A percentile compares a stretch with the other conserved stretches of the same genome.
phyloP scores from a whole-genome alignment of 2,888 invertebrate species.

The Platycheirus albimanus region DNA sequence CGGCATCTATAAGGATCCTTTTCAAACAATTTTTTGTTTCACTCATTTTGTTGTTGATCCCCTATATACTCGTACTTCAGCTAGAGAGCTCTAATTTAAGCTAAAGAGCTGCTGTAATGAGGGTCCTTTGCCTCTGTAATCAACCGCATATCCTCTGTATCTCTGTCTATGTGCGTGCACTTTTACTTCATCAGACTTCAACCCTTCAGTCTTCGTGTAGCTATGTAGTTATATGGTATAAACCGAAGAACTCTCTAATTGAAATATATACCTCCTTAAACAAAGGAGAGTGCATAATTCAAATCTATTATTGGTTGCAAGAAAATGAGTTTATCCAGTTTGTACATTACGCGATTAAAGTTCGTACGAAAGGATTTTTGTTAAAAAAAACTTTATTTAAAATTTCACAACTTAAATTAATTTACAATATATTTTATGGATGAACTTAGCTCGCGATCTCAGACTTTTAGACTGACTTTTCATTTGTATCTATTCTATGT shows the following conservation, averaged over 20 bases:
- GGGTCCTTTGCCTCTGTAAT: constrained; percentile 50
- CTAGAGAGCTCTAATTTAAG: constrained; percentile 66
- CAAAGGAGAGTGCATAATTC: constrained; percentile 71
- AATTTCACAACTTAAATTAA: too few species aligned
- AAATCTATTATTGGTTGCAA: constrained; percentile 66
- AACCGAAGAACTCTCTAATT: constrained; percentile 53
- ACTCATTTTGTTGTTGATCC: constrained; percentile 1
- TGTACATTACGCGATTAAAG: too few species aligned
- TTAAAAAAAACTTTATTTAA: too few species aligned
- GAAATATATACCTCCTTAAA: constrained; percentile 63
- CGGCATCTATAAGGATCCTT: constrained; percentile 62
- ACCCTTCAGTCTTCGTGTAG: too few species aligned
- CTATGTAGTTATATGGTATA: not conserved
- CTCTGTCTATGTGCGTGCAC: constrained; percentile 20
- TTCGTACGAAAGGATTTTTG: too few species aligned
- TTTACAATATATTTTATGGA: too few species aligned
- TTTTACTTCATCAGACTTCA: constrained; percentile 7
- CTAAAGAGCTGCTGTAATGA: constrained; percentile 55
- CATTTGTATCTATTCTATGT: too few species aligned
- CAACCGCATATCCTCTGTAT: constrained; percentile 38
- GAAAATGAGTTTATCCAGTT: constrained; percentile 1
- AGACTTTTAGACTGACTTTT: too few species aligned
- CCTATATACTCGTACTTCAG: constrained; percentile 19
- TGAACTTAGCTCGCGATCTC: too few species aligned
- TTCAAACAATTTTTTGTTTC: constrained; percentile 41